phyloP scores from a whole-genome alignment of 2,797 vertebrate species.

The Thunnus albacares region DNA sequence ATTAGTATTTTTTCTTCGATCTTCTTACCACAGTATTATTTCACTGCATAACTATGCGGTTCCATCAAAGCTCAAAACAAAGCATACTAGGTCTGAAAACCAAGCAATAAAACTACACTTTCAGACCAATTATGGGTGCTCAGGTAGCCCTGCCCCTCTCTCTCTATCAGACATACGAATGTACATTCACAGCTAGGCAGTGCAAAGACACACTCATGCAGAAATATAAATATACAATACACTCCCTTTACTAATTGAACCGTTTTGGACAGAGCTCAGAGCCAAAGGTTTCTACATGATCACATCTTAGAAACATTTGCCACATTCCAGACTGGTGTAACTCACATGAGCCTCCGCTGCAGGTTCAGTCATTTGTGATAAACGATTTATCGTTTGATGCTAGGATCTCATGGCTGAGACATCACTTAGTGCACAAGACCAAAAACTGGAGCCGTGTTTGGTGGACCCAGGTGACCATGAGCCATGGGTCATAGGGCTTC shows the following conservation, averaged over 20 bases:
- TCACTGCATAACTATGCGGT: conserved; percentile 86
- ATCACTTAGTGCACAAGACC: neutral
- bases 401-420: neutral
- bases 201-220: conserved; percentile 20
- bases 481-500: neutral
- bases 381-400: conserved; percentile 24
- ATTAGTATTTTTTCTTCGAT: conserved; percentile 23
- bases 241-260: conserved; percentile 39
- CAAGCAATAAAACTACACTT: conserved; percentile 77
- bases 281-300: conserved; percentile 54
- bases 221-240: conserved; percentile 62
- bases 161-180: conserved; percentile 36
- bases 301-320: conserved; percentile 53
- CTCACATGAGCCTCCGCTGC: conserved; percentile 27
- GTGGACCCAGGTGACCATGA: neutral
- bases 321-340: conserved; percentile 28
- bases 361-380: conserved; percentile 36
- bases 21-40: conserved; percentile 65
- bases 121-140: conserved; percentile 85
- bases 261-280: conserved; percentile 41
- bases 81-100: conserved; percentile 68
- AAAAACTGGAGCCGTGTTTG: conserved; percentile 8
- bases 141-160: conserved; percentile 71
- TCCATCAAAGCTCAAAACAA: conserved; percentile 80
- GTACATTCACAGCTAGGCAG: neutral